Conservation (phyloP, 2,113 vertebrate genomes). For the Chamaetylas fuelleborni region DNA sequence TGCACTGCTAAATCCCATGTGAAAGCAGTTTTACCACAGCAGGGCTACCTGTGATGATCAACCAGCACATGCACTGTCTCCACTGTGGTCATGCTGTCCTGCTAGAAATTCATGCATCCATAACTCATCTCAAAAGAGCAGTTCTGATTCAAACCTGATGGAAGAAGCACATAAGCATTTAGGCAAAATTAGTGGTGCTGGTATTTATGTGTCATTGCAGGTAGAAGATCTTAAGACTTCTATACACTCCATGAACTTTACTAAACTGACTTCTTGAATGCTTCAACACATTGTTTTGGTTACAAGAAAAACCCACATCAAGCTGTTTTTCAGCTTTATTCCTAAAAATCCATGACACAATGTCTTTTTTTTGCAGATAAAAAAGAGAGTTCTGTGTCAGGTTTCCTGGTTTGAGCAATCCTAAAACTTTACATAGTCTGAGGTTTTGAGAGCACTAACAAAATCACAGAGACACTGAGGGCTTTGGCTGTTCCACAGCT, state of each 20-base stretch:
- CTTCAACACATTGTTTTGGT: neutral
- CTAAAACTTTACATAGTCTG: neutral
- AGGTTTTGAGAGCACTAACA: neutral
- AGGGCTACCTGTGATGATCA: slow-evolving; percentile 23
- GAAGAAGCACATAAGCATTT: neutral
- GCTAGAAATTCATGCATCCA: neutral
- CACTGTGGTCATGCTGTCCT: neutral
- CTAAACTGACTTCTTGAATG: neutral
- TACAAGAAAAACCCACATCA: slow-evolving; percentile 10
- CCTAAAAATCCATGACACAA: slow-evolving; percentile 6
- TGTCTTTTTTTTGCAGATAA: neutral
- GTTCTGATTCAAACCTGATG: slow-evolving; percentile 19
- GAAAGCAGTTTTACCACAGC: slow-evolving; percentile 27
- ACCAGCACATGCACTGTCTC: neutral
- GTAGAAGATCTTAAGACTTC: neutral
- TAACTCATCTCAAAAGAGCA: slow-evolving; percentile 8
- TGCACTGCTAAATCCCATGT: neutral
- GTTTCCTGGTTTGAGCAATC: slow-evolving; percentile 1
- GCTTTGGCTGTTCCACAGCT: neutral
- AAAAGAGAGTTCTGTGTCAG: neutral
- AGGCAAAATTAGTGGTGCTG: neutral
- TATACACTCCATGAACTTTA: neutral
- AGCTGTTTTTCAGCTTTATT: slow-evolving; percentile 16
- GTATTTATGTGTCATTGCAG: neutral
- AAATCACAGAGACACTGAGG: neutral